These are phyloP conservation scores for Anaspis maculata DNA, from an alignment of 2,888 invertebrate genomes.

Conservation along the genomic window DNA sequence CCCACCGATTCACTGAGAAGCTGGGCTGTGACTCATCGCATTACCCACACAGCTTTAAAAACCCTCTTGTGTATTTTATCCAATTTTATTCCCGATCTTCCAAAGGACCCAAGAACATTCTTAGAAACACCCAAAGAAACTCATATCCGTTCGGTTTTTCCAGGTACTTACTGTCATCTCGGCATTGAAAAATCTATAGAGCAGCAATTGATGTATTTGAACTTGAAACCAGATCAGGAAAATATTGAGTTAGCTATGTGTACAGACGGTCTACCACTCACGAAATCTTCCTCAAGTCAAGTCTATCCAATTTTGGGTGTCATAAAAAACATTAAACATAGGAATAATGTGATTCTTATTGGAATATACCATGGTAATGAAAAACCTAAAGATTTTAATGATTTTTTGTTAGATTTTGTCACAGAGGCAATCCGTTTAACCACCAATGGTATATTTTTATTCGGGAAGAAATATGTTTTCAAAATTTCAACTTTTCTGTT, in stretches of 20 bases:
- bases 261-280: neutral
- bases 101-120: neutral
- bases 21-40: neutral
- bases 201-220: neutral
- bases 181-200: neutral
- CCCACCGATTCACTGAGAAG: neutral
- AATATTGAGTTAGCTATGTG: neutral
- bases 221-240: neutral
- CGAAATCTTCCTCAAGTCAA: neutral
- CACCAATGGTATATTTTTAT: neutral
- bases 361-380: slow-evolving; percentile 11
- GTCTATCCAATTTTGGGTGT: neutral
- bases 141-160: neutral
- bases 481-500: neutral
- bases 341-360: neutral
- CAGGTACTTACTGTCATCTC: neutral
- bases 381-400: slow-evolving; percentile 14
- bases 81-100: neutral
- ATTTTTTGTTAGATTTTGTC: slow-evolving; percentile 15
- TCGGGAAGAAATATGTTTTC: neutral
- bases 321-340: neutral
- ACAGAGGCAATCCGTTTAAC: slow-evolving; percentile 5
- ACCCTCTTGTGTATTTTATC: neutral
- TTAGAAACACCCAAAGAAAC: neutral
- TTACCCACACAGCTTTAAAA: neutral